phyloP scores from a whole-genome alignment of 2,797 vertebrate genomes.

The Geotrypetes seraphini region DNA sequence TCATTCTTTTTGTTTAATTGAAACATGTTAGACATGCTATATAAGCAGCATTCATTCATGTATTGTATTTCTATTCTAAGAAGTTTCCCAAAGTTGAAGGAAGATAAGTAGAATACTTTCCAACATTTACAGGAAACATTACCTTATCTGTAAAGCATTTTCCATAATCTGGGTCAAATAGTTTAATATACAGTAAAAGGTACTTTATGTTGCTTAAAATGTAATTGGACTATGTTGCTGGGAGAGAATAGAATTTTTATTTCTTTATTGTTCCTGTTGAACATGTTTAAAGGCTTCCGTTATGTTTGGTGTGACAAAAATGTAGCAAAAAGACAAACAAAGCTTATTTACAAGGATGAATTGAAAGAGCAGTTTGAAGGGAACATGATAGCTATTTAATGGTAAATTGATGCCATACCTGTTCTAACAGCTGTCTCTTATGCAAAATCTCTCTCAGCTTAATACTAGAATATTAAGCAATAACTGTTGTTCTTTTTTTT shows the following conservation, averaged over 20 bases:
- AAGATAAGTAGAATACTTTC: conserved; percentile 3
- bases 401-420: too few relatives aligned
- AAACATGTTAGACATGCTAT: conserved; percentile 6
- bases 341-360: conserved; percentile 23
- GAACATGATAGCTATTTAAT: too few relatives aligned
- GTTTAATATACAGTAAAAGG: neutral
- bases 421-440: too few relatives aligned
- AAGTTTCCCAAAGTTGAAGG: conserved; percentile 9
- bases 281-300: neutral
- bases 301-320: neutral
- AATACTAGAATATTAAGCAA: too few relatives aligned
- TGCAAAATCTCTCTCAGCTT: too few relatives aligned
- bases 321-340: conserved; percentile 4
- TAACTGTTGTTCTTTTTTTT: too few relatives aligned
- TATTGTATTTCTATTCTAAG: too few relatives aligned
- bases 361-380: conserved; percentile 10
- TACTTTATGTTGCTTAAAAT: neutral
- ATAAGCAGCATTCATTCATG: too few relatives aligned
- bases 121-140: neutral
- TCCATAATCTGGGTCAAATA: too few relatives aligned
- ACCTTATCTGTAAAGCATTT: neutral
- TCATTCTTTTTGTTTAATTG: conserved; percentile 5
- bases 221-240: neutral
- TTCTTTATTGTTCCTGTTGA: neutral
- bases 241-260: neutral